These are phyloP conservation scores for Hetaerina americana DNA, from an alignment of 1,140 invertebrate species.

Conservation along the genomic window DNA sequence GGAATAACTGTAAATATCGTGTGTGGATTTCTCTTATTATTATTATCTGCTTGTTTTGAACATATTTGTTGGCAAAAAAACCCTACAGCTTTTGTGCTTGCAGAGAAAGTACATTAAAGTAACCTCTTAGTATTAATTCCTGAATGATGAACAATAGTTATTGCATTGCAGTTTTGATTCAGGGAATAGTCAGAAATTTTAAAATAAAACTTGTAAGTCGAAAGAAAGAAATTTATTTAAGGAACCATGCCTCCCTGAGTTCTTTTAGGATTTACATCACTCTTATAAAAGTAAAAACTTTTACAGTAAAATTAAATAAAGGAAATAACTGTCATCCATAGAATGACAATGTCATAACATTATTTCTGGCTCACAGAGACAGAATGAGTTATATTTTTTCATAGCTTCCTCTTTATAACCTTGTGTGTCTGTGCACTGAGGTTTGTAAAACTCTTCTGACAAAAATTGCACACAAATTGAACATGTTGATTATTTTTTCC, in stretches of 20 bases:
- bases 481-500: not conserved
- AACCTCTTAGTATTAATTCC: too few species aligned
- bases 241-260: not conserved
- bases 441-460: not conserved
- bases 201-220: not conserved
- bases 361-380: not conserved
- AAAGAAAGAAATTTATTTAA: not conserved
- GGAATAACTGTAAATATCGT: too few species aligned
- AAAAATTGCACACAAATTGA: not conserved
- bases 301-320: not conserved
- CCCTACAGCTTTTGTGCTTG: too few species aligned
- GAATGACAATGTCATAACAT: not conserved
- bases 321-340: not conserved
- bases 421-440: not conserved
- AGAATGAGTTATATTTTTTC: not conserved
- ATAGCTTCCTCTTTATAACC: not conserved
- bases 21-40: too few species aligned
- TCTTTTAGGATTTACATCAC: not conserved
- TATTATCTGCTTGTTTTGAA: too few species aligned
- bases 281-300: not conserved
- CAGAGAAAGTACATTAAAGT: too few species aligned
- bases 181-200: too few species aligned
- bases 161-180: too few species aligned
- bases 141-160: too few species aligned
- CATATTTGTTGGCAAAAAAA: too few species aligned